Evolutionary conservation across 1,140 invertebrate genomes (phyloP).

Genomic region (Camponotus floridanus): DNA sequence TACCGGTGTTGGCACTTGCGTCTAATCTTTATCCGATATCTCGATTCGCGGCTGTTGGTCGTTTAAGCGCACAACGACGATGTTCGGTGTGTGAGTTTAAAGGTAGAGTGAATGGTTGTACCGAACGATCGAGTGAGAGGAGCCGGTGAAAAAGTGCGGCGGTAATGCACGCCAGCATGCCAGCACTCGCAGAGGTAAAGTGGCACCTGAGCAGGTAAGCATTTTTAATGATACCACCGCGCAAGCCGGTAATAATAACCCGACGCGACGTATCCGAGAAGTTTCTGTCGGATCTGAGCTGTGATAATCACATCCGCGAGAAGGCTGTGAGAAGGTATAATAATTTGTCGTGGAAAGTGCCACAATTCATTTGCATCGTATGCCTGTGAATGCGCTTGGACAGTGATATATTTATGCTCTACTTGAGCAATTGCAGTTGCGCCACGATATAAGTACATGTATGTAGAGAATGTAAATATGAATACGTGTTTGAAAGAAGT

Average conservation of each 20-base stretch:
- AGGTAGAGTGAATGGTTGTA: slow-evolving; percentile 43
- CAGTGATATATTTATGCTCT: slow-evolving; percentile 27
- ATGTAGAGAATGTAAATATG: background rate
- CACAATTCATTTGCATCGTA: slow-evolving; percentile 35
- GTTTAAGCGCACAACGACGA: slow-evolving; percentile 62
- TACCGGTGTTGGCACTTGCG: slow-evolving; percentile 64
- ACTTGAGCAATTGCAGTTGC: background rate
- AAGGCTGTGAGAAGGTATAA: slow-evolving; percentile 14
- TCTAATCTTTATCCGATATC: slow-evolving; percentile 80
- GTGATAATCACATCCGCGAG: slow-evolving; percentile 35
- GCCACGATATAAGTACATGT: background rate
- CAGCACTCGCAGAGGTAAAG: slow-evolving; percentile 15
- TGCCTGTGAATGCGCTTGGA: slow-evolving; percentile 10
- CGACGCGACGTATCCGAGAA: slow-evolving; percentile 56
- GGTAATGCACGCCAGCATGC: slow-evolving; percentile 68
- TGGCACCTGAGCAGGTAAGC: slow-evolving; percentile 38
- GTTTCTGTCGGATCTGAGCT: slow-evolving; percentile 32
- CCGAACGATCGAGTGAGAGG: slow-evolving; percentile 2
- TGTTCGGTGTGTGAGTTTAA: slow-evolving; percentile 25
- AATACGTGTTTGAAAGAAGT: background rate
- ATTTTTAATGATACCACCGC: slow-evolving; percentile 63
- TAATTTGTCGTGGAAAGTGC: slow-evolving; percentile 37
- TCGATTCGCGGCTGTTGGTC: slow-evolving; percentile 68
- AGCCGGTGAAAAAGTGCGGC: slow-evolving; percentile 61
- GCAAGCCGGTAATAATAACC: slow-evolving; percentile 64